These are phyloP conservation scores for Meteorus colon DNA, from an alignment of 2,888 invertebrate species.

Conservation along the genomic window DNA sequence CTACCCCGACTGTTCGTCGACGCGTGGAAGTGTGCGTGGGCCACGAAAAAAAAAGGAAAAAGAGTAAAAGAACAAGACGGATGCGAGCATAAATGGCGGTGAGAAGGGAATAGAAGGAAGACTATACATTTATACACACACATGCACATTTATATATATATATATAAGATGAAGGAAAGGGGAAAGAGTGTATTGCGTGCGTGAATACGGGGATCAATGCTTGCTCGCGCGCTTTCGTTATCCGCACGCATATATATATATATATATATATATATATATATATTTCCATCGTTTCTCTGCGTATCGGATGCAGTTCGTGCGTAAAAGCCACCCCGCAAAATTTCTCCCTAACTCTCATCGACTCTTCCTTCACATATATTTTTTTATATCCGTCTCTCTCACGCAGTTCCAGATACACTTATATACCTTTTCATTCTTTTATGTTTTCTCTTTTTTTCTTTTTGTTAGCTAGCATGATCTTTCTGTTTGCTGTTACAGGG, in stretches of 20 bases:
- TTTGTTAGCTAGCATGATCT: too few species aligned
- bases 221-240: constrained; percentile 45
- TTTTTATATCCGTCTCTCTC: neutral
- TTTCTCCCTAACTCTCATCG: constrained; percentile 47
- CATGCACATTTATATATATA: constrained; percentile 31
- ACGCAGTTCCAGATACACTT: too few species aligned
- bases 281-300: constrained; percentile 43
- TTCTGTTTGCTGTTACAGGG: too few species aligned
- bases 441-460: too few species aligned
- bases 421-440: too few species aligned
- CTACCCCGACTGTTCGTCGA: constrained; percentile 50
- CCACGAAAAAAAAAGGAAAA: constrained; percentile 29
- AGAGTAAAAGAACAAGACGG: constrained; percentile 14
- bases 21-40: constrained; percentile 42
- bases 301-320: constrained; percentile 69
- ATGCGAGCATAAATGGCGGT: constrained; percentile 4
- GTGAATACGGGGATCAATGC: constrained; percentile 50
- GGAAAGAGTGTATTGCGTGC: constrained; percentile 39
- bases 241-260: constrained; percentile 3
- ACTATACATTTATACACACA: constrained; percentile 8
- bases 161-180: constrained; percentile 19
- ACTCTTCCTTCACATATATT: constrained; percentile 42
- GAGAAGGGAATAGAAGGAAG: constrained; percentile 57
- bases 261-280: neutral
- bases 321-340: constrained; percentile 66